Conservation (phyloP, 2,888 invertebrate genomes). For the Andrena flavipes region DNA sequence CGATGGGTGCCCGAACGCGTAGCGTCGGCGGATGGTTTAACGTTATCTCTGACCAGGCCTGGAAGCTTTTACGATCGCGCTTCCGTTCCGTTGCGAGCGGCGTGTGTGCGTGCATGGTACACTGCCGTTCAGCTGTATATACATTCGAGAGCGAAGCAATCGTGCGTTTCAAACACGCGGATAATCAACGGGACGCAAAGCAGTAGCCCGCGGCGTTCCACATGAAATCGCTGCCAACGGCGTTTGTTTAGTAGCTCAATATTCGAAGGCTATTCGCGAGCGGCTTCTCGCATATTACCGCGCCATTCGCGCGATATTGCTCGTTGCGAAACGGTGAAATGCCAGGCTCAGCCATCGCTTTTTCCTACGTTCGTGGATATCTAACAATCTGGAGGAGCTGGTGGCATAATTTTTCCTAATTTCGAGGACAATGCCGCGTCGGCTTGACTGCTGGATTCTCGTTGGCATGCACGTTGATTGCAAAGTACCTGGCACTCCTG, state of each 20-base stretch:
- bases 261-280: slow-evolving; percentile 44
- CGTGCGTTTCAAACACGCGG: slow-evolving; percentile 46
- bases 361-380: too few species aligned
- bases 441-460: not conserved
- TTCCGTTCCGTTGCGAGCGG: not conserved
- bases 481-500: slow-evolving; percentile 8
- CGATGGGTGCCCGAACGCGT: not conserved
- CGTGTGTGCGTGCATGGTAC: not conserved
- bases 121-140: slow-evolving; percentile 24
- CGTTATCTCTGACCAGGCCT: not conserved
- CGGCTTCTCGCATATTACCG: slow-evolving; percentile 15
- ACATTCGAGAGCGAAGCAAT: slow-evolving; percentile 57
- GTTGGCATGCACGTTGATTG: slow-evolving; percentile 29
- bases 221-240: slow-evolving; percentile 47
- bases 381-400: too few species aligned
- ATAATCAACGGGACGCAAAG: slow-evolving; percentile 33
- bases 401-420: slow-evolving; percentile 3
- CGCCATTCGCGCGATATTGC: slow-evolving; percentile 18
- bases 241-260: slow-evolving; percentile 58
- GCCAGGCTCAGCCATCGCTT: too few species aligned
- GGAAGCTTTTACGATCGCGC: not conserved
- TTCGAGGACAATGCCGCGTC: not conserved
- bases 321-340: not conserved
- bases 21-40: too few species aligned
- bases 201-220: slow-evolving; percentile 16